Percentiles rank a stretch among this genome's conserved stretches.
These are phyloP conservation scores for Sphinx pinastri DNA, from an alignment of 2,888 invertebrate genomes.

Conservation along the genomic window DNA sequence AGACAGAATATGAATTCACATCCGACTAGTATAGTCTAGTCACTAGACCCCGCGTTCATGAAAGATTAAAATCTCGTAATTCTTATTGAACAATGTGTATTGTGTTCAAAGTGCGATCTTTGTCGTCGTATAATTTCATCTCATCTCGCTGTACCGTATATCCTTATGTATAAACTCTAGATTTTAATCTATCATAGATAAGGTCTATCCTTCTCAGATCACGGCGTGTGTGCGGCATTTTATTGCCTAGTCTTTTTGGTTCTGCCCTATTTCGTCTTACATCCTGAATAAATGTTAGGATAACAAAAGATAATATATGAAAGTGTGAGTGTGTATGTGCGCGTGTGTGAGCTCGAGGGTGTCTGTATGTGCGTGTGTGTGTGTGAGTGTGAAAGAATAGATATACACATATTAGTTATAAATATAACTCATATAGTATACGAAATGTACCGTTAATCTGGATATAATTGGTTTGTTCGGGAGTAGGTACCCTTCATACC, in stretches of 20 bases:
- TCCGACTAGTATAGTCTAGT: too few species aligned
- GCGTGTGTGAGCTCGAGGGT: too few species aligned
- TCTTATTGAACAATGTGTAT: too few species aligned
- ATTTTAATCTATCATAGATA: background rate
- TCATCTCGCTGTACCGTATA: background rate
- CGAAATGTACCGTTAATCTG: slow-evolving; percentile 10
- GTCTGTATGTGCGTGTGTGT: too few species aligned
- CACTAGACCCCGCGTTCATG: too few species aligned
- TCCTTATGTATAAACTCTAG: too few species aligned
- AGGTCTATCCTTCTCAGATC: background rate
- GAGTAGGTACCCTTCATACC: background rate
- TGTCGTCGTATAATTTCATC: too few species aligned
- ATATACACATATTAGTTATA: background rate
- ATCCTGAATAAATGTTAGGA: slow-evolving; percentile 25
- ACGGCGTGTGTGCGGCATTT: slow-evolving; percentile 11
- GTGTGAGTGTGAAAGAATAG: background rate
- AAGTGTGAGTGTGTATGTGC: background rate
- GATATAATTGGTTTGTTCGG: background rate
- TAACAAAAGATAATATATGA: slow-evolving; percentile 1
- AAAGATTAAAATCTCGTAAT: too few species aligned
- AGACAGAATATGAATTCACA: too few species aligned
- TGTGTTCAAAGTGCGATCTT: too few species aligned
- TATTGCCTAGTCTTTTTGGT: slow-evolving; percentile 16
- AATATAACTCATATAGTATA: background rate
- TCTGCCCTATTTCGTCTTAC: slow-evolving; percentile 24